These are phyloP conservation scores for Orestias chungarensis DNA, from an alignment of 2,797 vertebrate species.

Conservation along the genomic window DNA sequence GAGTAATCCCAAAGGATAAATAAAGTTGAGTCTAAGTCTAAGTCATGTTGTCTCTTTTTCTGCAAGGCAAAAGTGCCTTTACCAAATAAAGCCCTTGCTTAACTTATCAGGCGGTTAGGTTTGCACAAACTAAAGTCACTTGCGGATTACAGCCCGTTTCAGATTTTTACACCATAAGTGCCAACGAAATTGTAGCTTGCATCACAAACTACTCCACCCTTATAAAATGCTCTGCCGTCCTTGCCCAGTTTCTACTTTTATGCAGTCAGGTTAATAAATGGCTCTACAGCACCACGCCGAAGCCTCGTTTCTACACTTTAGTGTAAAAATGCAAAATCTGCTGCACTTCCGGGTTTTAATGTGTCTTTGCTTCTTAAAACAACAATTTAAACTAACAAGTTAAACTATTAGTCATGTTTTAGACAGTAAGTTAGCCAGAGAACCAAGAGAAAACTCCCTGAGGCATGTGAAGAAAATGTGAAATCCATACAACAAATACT, in stretches of 20 bases:
- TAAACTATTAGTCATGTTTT: neutral
- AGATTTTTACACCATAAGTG: neutral
- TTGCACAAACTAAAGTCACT: too few relatives aligned
- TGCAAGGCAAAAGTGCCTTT: neutral
- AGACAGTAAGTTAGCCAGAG: neutral
- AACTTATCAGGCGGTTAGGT: neutral
- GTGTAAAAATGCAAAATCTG: neutral
- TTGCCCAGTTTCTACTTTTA: neutral
- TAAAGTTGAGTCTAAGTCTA: too few relatives aligned
- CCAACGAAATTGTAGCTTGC: neutral
- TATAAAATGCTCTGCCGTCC: neutral
- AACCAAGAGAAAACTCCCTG: neutral
- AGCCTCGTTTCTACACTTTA: neutral
- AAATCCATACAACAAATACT: neutral
- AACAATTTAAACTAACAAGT: neutral
- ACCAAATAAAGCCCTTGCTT: neutral
- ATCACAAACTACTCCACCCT: neutral
- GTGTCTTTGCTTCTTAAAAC: neutral
- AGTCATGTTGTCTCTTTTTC: too few relatives aligned
- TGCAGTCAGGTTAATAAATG: neutral
- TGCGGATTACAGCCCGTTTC: neutral
- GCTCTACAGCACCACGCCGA: neutral
- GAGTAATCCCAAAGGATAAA: too few relatives aligned
- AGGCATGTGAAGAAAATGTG: neutral
- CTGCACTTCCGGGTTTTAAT: neutral